phyloP scores from a whole-genome alignment of 2,797 vertebrate species.

The Tapera naevia region DNA sequence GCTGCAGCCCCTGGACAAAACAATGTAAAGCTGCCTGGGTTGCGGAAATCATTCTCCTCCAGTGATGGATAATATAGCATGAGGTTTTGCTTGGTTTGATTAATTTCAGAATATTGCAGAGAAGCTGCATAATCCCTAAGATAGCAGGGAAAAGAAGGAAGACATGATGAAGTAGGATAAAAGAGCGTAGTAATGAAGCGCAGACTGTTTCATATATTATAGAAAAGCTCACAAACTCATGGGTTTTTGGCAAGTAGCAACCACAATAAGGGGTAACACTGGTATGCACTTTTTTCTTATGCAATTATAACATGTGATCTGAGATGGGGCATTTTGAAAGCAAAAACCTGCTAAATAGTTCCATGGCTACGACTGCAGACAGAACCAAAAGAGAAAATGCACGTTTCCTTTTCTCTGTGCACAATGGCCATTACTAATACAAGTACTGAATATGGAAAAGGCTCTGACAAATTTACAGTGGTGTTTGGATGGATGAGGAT shows the following conservation, averaged over 20 bases:
- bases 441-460: conserved; percentile 77
- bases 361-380: conserved; percentile 16
- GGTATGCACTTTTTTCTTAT: conserved; percentile 36
- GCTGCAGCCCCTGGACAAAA: conserved; percentile 73
- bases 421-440: conserved; percentile 74
- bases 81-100: conserved; percentile 79
- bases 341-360: conserved; percentile 15
- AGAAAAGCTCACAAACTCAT: neutral
- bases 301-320: neutral
- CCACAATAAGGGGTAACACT: conserved; percentile 54
- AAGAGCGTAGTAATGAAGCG: conserved; percentile 44
- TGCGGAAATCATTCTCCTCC: conserved; percentile 70
- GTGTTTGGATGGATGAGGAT: conserved; percentile 74
- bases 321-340: conserved; percentile 3
- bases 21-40: conserved; percentile 70
- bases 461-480: conserved; percentile 79
- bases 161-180: conserved; percentile 69
- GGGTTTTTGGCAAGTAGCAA: conserved; percentile 21
- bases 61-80: conserved; percentile 75
- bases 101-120: conserved; percentile 81
- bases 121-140: conserved; percentile 79
- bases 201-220: conserved; percentile 23
- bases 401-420: conserved; percentile 44
- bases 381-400: conserved; percentile 61
- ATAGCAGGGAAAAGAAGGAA: conserved; percentile 65